A percentile compares a stretch with the other conserved stretches of the same genome.
Evolutionary conservation across 2,888 invertebrate genomes (phyloP).

Genomic region (Calephelis perditalis): DNA sequence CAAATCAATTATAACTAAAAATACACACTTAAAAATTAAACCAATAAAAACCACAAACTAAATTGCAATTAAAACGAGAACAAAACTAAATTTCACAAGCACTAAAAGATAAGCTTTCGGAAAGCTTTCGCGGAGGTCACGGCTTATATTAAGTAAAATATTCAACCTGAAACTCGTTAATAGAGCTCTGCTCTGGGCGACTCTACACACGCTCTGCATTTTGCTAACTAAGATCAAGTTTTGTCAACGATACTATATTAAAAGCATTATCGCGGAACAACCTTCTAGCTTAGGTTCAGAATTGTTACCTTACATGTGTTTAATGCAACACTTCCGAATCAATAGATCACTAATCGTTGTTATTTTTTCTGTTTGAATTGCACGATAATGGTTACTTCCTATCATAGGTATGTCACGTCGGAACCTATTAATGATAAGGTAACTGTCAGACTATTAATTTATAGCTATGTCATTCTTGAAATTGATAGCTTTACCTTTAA

Average conservation of each 20-base stretch:
- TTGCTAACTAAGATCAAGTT: constrained; percentile 54
- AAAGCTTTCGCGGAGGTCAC: too few relatives aligned
- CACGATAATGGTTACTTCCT: constrained; percentile 21
- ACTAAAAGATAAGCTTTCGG: too few relatives aligned
- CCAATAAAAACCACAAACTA: too few relatives aligned
- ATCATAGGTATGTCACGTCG: constrained; percentile 7
- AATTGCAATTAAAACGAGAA: too few relatives aligned
- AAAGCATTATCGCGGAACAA: constrained; percentile 41
- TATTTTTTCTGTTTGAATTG: constrained; percentile 4
- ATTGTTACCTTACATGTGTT: constrained; percentile 23
- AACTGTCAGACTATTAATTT: constrained; percentile 1
- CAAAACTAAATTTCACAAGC: too few relatives aligned
- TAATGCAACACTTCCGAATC: constrained; percentile 26
- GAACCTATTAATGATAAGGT: constrained; percentile 8
- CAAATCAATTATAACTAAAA: too few relatives aligned
- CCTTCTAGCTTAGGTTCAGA: constrained; percentile 44
- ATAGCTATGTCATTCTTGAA: not conserved
- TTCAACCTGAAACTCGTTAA: constrained; percentile 56
- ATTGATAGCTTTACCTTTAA: not conserved
- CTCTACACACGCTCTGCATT: constrained; percentile 67
- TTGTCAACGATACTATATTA: constrained; percentile 42
- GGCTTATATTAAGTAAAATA: constrained; percentile 13
- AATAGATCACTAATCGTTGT: constrained; percentile 22
- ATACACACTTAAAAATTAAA: too few relatives aligned
- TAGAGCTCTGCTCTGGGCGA: constrained; percentile 54